Percentiles rank a stretch among this genome's conserved stretches.
Conservation (phyloP, 64 coral and sea anemone species). For the Astreopora myriophthalma region DNA sequence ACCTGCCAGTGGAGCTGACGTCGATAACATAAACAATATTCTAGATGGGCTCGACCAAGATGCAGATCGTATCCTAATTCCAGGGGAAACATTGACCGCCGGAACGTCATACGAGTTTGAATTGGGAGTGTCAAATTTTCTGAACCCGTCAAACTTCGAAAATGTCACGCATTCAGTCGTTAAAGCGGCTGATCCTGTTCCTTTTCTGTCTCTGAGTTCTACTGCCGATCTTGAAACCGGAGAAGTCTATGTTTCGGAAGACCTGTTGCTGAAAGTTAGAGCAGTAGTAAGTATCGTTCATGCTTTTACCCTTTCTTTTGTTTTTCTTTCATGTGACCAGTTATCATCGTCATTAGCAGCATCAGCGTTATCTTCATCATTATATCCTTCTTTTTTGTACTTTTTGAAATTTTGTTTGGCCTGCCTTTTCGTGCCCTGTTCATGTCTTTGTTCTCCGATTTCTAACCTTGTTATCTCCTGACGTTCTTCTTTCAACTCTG, state of each 20-base stretch:
- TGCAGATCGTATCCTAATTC: conserved; percentile 24
- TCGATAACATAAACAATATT: neutral
- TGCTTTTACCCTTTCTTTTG: neutral
- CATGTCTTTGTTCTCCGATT: too few species aligned
- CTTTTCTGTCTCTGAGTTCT: conserved; percentile 33
- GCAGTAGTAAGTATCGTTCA: conserved; percentile 4
- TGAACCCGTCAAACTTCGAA: neutral
- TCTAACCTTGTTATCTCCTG: neutral
- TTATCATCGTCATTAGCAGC: neutral
- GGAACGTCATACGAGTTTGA: conserved; percentile 47
- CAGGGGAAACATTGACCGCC: neutral
- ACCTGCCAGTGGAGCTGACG: neutral
- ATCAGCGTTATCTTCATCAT: too few species aligned
- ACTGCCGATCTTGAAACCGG: conserved; percentile 21
- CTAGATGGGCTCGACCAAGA: neutral
- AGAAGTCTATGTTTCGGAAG: conserved; percentile 38
- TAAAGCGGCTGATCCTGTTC: conserved; percentile 30
- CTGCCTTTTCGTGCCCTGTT: too few species aligned
- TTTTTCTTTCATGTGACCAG: neutral
- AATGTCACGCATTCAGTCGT: conserved; percentile 13
- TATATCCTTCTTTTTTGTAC: too few species aligned
- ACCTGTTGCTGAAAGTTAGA: conserved; percentile 22
- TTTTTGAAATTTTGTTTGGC: too few species aligned
- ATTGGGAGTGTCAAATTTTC: conserved; percentile 60
- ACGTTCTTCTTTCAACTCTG: neutral